Evolutionary conservation across 1,140 invertebrate genomes (phyloP), one percentile per base, ranked within the genome.

Genomic region (Hydropsyche tenuis): DNA sequence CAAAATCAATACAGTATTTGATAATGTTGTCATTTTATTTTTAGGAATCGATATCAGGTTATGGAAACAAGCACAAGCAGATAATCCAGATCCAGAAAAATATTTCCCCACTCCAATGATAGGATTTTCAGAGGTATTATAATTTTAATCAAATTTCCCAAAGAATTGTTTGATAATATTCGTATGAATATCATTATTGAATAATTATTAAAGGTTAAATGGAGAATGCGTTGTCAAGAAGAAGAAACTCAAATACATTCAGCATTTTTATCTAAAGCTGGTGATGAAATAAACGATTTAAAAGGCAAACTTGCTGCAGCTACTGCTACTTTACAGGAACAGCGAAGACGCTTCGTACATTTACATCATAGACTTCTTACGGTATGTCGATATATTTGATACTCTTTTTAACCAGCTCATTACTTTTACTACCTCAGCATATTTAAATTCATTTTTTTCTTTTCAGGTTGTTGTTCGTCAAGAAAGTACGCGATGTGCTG

Each of bases 101-200:
- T 94, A 96, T 69, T 93, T 98, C 79, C 96, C 96, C 0, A 93
- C 96, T 1, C 94, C 96, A 1, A 93, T 98, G 82, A 90, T 98
- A 75, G 96, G 97, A 0, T 97, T 98, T 79, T 82, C 82, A 48
- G 87, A 88, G 79, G 80, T 88, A 53, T 20, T 25, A 5, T 4
- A 16, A 37, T 56, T 12, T 56, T 56, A 9, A 56, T 56, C 6
- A 9, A 11, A 56, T 56, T 12, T 56, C 7, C 18, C 18, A 45
- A 45, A 9, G 7, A 45, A n/a, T n/a, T n/a, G n/a, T n/a, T n/a
- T n/a, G n/a, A n/a, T n/a, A n/a, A n/a, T n/a, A n/a, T n/a, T n/a
- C n/a, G n/a, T n/a, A n/a, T n/a, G n/a, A n/a, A n/a, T n/a, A n/a
- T n/a, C n/a, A n/a, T n/a, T n/a, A n/a, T n/a, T n/a, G 37, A 42